A percentile compares a stretch with the other conserved stretches of the same genome.
phyloP scores from a whole-genome alignment of 1,140 invertebrate species.

The Penaeus indicus region DNA sequence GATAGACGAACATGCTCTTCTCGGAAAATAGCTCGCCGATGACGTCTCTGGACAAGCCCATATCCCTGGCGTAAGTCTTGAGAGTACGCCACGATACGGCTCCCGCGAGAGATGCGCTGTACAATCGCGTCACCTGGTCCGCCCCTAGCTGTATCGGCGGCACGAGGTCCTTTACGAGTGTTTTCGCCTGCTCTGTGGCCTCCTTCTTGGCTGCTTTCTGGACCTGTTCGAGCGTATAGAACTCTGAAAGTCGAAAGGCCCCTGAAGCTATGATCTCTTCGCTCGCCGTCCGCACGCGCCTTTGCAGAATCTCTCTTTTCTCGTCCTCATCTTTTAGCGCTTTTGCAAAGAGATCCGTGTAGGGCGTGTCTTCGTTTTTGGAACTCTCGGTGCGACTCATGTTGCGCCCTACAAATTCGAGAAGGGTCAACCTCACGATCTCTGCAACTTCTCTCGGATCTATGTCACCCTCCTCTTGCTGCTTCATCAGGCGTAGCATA shows the following conservation, averaged over 20 bases:
- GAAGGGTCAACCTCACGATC: constrained; percentile 46
- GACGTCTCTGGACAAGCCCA: neutral
- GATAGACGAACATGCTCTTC: too few relatives aligned
- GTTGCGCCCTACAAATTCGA: constrained; percentile 58
- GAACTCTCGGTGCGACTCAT: constrained; percentile 8
- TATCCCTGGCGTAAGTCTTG: neutral
- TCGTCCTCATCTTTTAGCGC: neutral
- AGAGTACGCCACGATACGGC: constrained; percentile 38
- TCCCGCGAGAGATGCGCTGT: constrained; percentile 10
- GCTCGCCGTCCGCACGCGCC: neutral
- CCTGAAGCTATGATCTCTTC: neutral
- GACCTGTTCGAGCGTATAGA: constrained; percentile 28
- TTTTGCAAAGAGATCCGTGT: constrained; percentile 42
- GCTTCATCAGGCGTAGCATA: constrained; percentile 25
- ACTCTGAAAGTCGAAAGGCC: neutral
- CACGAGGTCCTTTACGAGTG: neutral
- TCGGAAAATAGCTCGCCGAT: constrained; percentile 7
- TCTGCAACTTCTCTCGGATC: neutral
- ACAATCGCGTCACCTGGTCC: neutral
- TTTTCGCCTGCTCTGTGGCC: neutral
- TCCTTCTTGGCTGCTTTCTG: constrained; percentile 21
- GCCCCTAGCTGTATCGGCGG: neutral
- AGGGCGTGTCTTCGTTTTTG: neutral
- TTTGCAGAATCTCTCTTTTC: neutral
- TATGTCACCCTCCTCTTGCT: neutral